These are phyloP conservation scores for Tympanuchus pallidicinctus DNA, from an alignment of 2,113 vertebrate species.

Conservation along the genomic window DNA sequence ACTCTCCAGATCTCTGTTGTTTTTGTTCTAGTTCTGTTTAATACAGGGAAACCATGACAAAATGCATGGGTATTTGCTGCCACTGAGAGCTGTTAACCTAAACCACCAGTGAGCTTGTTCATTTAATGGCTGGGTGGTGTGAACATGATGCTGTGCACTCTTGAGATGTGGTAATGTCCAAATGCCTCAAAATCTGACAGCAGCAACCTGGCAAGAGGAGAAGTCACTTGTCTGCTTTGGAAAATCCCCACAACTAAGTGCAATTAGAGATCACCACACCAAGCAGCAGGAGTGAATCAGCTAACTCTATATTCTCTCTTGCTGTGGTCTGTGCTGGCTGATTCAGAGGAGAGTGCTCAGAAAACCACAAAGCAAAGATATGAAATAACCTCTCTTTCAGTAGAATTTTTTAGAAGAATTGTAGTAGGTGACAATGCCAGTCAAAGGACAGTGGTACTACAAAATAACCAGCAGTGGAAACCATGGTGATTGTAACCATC, in stretches of 20 bases:
- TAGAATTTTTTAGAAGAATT: neutral
- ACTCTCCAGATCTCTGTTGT: neutral
- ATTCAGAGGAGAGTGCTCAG: slow-evolving; percentile 20
- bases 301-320: neutral
- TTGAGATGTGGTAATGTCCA: neutral
- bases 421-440: neutral
- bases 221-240: slow-evolving; percentile 33
- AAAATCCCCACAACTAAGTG: slow-evolving; percentile 51
- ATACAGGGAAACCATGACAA: neutral
- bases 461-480: neutral
- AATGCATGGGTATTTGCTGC: neutral
- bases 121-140: neutral
- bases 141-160: neutral
- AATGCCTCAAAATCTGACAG: neutral
- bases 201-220: neutral
- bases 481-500: neutral
- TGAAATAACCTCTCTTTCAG: neutral
- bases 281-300: slow-evolving; percentile 28
- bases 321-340: neutral
- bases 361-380: slow-evolving; percentile 27
- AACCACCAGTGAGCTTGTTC: neutral
- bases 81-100: neutral
- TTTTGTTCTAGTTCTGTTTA: neutral
- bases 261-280: slow-evolving; percentile 1
- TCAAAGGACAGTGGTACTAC: neutral